phyloP scores from a whole-genome alignment of 2,113 vertebrate species.

The Hepsetus odoe region DNA sequence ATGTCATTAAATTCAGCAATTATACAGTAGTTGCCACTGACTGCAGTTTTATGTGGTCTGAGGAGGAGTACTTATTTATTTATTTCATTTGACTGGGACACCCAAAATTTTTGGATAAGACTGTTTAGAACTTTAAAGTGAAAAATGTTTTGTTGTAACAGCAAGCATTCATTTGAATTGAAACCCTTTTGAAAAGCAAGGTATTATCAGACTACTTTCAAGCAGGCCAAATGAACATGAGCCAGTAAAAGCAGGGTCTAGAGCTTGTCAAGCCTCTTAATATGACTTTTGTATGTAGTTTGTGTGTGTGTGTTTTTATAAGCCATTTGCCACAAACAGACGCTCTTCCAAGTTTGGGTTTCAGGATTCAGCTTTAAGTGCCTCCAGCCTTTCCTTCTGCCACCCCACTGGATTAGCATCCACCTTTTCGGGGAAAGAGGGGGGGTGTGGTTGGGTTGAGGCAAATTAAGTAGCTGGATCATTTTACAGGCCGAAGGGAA shows the following conservation, averaged over 20 bases:
- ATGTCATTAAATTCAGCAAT: too few species aligned
- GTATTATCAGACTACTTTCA: too few species aligned
- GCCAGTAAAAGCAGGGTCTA: neutral
- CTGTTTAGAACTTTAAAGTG: too few species aligned
- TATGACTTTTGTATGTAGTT: neutral
- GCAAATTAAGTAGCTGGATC: constrained; percentile 78
- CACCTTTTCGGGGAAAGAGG: constrained; percentile 62
- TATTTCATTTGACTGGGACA: too few species aligned
- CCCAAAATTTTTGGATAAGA: too few species aligned
- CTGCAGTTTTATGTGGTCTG: too few species aligned
- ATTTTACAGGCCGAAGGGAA: constrained; percentile 81
- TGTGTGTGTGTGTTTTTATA: constrained; percentile 3
- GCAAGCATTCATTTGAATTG: too few species aligned
- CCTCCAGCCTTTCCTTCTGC: constrained; percentile 49
- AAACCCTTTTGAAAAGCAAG: too few species aligned
- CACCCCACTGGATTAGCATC: constrained; percentile 65
- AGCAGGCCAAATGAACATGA: neutral
- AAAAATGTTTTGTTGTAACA: too few species aligned
- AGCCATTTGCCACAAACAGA: constrained; percentile 13
- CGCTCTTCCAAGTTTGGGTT: constrained; percentile 39
- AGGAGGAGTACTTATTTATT: too few species aligned
- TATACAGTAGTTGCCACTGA: too few species aligned
- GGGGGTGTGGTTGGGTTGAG: constrained; percentile 54
- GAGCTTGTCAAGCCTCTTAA: neutral
- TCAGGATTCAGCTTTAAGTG: constrained; percentile 29